Base-by-base conservation (phyloP, 2,113 vertebrate genomes). In the Gallinago media region DNA sequence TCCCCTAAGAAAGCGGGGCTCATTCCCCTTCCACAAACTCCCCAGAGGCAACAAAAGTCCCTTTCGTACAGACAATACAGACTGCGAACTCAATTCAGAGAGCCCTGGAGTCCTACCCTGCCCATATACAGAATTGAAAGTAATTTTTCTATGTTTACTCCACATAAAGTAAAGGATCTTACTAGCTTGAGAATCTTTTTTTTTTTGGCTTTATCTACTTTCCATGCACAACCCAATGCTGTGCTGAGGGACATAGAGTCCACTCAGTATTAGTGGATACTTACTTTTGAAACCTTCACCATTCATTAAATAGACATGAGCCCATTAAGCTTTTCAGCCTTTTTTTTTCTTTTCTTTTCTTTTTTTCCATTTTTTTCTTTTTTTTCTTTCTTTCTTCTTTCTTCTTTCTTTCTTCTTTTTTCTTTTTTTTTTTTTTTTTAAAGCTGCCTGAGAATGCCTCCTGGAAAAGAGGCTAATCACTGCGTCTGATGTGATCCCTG, bases 31-130 rank as follows among this genome's bases (percentile, higher is more conserved):
- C 89, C 92, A 82, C 96, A 96, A 96, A 95, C 92, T 95, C 95
- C 52, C 3, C 74, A 71, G 80, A 18, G 73, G 96, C 95, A 96
- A 98, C 98, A 98, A 98, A 98, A 97, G 97, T 87, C 89, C 94
- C 97, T 98, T 98, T 98, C 98, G n/a, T n/a, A n/a, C n/a, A n/a
- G n/a, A n/a, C n/a, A n/a, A n/a, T n/a, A n/a, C n/a, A n/a, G n/a
- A n/a, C n/a, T n/a, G n/a, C n/a, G n/a, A n/a, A n/a, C n/a, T n/a
- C n/a, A n/a, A n/a, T n/a, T n/a, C n/a, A n/a, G n/a, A n/a, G n/a
- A n/a, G n/a, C n/a, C n/a, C n/a, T n/a, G n/a, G n/a, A n/a, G n/a
- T n/a, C n/a, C n/a, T 50, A 8, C 36, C 16, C 7, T 9, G 32
- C 20, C 16, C 11, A 2, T 17, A 12, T 32, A 13, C 6, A 61